A percentile compares a stretch with the other conserved stretches of the same genome.
Conservation (phyloP, 2,113 vertebrate genomes). For the Misgurnus anguillicaudatus region DNA sequence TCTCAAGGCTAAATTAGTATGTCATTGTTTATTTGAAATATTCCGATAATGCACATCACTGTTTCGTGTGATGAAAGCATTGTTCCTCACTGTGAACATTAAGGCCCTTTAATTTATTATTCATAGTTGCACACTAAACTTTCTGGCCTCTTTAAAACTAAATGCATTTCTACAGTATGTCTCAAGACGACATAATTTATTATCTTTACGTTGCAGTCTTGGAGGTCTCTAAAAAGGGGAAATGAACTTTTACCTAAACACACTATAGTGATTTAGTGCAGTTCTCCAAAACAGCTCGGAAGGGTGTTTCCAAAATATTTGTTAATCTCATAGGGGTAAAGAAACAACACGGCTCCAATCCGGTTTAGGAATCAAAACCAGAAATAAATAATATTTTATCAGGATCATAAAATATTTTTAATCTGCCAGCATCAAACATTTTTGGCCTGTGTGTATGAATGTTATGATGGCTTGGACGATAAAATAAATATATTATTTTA, state of each 20-base stretch:
- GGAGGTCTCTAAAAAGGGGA: background rate
- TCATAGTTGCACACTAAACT: background rate
- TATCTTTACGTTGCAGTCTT: conserved; percentile 8
- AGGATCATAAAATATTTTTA: no score
- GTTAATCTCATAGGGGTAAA: background rate
- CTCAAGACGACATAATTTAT: conserved; percentile 25
- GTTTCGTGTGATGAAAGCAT: background rate
- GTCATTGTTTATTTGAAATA: conserved; percentile 8
- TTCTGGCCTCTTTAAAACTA: conserved; percentile 28
- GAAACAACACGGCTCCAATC: background rate
- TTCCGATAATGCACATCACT: background rate
- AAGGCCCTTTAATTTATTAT: conserved; percentile 7
- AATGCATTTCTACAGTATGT: background rate
- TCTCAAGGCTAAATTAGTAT: conserved; percentile 7
- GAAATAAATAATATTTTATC: no score
- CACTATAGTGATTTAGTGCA: background rate
- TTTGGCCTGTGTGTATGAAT: no score
- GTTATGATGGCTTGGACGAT: no score
- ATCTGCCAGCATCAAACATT: no score
- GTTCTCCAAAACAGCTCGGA: background rate
- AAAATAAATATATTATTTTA: no score
- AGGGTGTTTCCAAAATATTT: background rate
- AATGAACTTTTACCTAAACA: background rate
- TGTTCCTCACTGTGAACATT: conserved; percentile 1
- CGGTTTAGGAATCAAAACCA: no score